phyloP scores from a whole-genome alignment of 2,797 vertebrate species.

The Mormyrops boulengeri region DNA sequence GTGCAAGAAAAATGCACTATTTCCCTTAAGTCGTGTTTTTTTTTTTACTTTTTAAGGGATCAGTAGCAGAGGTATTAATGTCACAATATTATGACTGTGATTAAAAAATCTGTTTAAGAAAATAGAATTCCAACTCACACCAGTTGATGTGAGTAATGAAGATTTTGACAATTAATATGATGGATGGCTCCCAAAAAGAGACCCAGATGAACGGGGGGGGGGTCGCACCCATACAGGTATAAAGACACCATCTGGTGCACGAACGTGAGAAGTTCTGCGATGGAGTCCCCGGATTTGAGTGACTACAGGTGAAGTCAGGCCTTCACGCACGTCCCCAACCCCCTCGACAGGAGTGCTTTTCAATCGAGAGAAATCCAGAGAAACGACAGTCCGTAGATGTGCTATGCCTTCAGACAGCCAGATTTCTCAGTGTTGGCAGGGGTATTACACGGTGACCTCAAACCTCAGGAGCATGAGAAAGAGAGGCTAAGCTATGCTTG shows the following conservation, averaged over 20 bases:
- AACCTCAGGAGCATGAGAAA: constrained; percentile 35
- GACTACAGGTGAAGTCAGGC: constrained; percentile 18
- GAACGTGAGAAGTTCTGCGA: background rate
- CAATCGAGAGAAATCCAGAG: constrained; percentile 16
- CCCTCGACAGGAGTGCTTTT: constrained; percentile 14
- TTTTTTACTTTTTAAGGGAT: background rate
- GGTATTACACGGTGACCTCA: constrained; percentile 41
- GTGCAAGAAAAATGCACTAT: background rate
- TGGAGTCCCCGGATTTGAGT: background rate
- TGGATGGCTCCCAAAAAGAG: background rate
- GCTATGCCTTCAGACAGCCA: constrained; percentile 32
- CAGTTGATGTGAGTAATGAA: background rate
- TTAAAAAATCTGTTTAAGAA: background rate
- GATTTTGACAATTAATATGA: background rate
- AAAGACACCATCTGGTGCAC: background rate
- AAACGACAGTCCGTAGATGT: constrained; percentile 16
- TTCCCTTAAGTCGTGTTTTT: background rate
- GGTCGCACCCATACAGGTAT: background rate
- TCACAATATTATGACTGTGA: background rate
- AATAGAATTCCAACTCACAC: background rate
- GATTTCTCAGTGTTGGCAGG: constrained; percentile 20
- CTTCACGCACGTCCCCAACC: constrained; percentile 6
- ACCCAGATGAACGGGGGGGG: background rate
- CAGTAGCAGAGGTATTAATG: background rate
- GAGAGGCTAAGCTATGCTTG: constrained; percentile 1